Percentiles rank a stretch among this genome's conserved stretches.
phyloP scores from a whole-genome alignment of 2,888 invertebrate genomes.

The Drosophila anomalata region DNA sequence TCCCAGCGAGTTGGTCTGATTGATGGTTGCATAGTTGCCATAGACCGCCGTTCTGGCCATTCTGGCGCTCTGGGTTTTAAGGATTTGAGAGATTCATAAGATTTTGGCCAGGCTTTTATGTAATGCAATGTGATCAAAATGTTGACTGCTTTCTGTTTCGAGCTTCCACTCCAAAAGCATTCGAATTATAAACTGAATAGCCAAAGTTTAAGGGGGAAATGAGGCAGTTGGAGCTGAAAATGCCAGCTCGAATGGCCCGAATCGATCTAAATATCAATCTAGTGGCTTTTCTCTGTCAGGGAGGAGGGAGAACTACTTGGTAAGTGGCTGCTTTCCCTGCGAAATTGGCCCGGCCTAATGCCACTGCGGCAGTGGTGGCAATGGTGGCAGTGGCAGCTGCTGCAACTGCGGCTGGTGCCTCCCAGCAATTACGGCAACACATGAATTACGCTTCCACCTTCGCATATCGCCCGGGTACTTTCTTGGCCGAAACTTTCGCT shows the following conservation, averaged over 20 bases:
- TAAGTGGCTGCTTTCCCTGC: slow-evolving; percentile 41
- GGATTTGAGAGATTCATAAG: slow-evolving; percentile 24
- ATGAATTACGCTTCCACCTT: slow-evolving; percentile 43
- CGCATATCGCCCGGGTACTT: slow-evolving; percentile 18
- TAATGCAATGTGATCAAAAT: slow-evolving; percentile 11
- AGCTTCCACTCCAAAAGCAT: background rate
- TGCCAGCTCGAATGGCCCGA: slow-evolving; percentile 3
- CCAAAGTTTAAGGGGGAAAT: slow-evolving; percentile 2
- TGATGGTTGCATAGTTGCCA: slow-evolving; percentile 57
- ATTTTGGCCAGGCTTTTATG: slow-evolving; percentile 1
- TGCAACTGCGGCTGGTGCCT: slow-evolving; percentile 16
- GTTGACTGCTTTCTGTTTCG: background rate
- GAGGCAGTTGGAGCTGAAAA: slow-evolving; percentile 8
- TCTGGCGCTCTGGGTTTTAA: slow-evolving; percentile 6
- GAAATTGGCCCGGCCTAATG: slow-evolving; percentile 36
- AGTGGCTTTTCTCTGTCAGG: slow-evolving; percentile 3
- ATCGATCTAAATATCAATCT: slow-evolving; percentile 23
- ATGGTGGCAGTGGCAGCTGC: background rate
- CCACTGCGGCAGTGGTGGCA: slow-evolving; percentile 12
- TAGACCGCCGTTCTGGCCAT: slow-evolving; percentile 1
- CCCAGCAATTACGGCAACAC: slow-evolving; percentile 41
- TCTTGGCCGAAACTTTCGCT: slow-evolving; percentile 61
- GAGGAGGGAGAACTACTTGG: background rate
- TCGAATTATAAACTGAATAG: slow-evolving; percentile 4
- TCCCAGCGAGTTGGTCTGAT: slow-evolving; percentile 59